These are phyloP conservation scores for Notodonta ziczac DNA, from an alignment of 2,888 invertebrate genomes.

Conservation along the genomic window DNA sequence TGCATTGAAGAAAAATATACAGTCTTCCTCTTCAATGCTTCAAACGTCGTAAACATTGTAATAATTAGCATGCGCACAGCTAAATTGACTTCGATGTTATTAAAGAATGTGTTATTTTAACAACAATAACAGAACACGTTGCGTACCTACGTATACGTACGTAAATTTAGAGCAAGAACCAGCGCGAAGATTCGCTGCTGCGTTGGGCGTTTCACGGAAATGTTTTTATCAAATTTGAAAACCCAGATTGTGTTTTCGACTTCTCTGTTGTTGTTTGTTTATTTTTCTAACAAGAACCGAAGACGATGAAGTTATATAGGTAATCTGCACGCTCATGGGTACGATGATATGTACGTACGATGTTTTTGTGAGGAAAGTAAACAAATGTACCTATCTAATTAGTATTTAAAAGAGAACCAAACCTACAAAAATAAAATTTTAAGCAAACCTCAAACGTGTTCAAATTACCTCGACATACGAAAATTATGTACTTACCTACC, in stretches of 20 bases:
- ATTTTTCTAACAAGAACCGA: neutral
- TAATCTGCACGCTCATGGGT: neutral
- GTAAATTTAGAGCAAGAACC: neutral
- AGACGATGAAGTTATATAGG: neutral
- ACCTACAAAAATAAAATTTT: too few species aligned
- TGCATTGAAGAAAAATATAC: too few species aligned
- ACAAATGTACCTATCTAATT: neutral
- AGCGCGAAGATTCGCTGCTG: neutral
- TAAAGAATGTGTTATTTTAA: too few species aligned
- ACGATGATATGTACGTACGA: neutral
- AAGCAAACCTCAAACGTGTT: too few species aligned
- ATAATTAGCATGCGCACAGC: too few species aligned
- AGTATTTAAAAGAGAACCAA: too few species aligned
- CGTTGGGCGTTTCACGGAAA: neutral
- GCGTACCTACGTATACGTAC: neutral
- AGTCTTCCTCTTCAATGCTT: too few species aligned
- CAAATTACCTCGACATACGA: too few species aligned
- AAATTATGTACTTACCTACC: too few species aligned
- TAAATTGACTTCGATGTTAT: too few species aligned
- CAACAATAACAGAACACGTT: neutral
- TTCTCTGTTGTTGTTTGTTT: neutral
- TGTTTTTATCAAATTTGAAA: neutral
- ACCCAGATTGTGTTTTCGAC: neutral
- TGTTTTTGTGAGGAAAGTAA: neutral
- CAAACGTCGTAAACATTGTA: too few species aligned